These are phyloP conservation scores for Cheirogaleus major DNA, from an alignment of 2,797 vertebrate species.

Conservation along the genomic window DNA sequence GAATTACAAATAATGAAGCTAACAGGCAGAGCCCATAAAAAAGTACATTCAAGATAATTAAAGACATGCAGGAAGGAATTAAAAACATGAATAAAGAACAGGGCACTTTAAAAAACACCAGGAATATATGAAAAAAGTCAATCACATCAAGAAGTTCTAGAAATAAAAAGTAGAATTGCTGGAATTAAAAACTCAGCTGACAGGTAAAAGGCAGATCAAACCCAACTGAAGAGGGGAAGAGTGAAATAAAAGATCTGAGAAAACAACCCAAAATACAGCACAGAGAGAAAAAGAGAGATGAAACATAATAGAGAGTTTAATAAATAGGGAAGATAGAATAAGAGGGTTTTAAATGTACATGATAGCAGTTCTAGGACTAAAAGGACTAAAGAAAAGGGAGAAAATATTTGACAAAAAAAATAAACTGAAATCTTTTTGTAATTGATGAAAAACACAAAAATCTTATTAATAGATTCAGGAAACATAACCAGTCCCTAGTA, in stretches of 20 bases:
- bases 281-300: neutral
- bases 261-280: neutral
- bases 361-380: neutral
- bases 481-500: neutral
- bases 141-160: neutral
- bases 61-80: neutral
- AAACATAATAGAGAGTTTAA: neutral
- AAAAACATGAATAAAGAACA: slow-evolving; percentile 16
- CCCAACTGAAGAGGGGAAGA: neutral
- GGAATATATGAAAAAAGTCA: neutral
- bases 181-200: neutral
- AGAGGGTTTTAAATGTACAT: neutral
- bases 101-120: neutral
- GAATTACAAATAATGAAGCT: neutral
- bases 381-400: neutral
- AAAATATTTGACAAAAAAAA: neutral
- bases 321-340: neutral
- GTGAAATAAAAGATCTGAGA: neutral
- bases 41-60: neutral
- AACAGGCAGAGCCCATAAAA: neutral
- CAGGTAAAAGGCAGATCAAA: neutral
- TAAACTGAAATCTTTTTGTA: neutral
- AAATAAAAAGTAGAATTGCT: slow-evolving; percentile 26
- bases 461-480: neutral
- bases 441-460: neutral